Evolutionary conservation across 2,888 invertebrate species (phyloP).

Genomic region (Pseudeuparius sepicola): DNA sequence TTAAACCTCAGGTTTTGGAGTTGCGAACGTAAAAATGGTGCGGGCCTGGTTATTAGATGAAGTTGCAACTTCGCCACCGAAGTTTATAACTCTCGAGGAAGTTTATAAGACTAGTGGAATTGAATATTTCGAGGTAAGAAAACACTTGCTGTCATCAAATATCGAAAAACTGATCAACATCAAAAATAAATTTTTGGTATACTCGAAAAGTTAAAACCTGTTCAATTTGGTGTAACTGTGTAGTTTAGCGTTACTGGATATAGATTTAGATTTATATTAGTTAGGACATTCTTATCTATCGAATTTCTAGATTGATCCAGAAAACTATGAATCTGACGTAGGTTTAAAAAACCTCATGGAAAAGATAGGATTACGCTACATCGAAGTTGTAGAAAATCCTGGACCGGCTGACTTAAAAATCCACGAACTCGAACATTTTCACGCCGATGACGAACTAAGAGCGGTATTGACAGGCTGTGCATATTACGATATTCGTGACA

Average conservation of each 20-base stretch:
- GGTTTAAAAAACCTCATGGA: constrained; percentile 55
- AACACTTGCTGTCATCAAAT: too few relatives aligned
- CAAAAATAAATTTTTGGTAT: too few relatives aligned
- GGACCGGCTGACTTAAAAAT: constrained; percentile 73
- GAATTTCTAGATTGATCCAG: constrained; percentile 39
- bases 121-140: constrained; percentile 67
- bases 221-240: too few relatives aligned
- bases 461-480: constrained; percentile 77
- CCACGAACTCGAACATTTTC: constrained; percentile 84
- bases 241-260: too few relatives aligned
- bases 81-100: constrained; percentile 54
- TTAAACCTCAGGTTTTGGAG: too few relatives aligned
- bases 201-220: too few relatives aligned
- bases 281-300: too few relatives aligned
- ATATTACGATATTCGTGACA: constrained; percentile 86
- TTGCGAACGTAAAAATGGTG: too few relatives aligned
- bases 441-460: constrained; percentile 88
- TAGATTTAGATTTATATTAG: too few relatives aligned
- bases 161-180: too few relatives aligned
- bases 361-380: constrained; percentile 66
- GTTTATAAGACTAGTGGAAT: constrained; percentile 64
- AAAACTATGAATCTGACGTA: constrained; percentile 51
- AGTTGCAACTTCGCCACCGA: constrained; percentile 68
- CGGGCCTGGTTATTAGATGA: constrained; percentile 71
- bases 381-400: constrained; percentile 66